Evolutionary conservation across 2,797 vertebrate genomes (phyloP).

Genomic region (Trichosurus vulpecula): DNA sequence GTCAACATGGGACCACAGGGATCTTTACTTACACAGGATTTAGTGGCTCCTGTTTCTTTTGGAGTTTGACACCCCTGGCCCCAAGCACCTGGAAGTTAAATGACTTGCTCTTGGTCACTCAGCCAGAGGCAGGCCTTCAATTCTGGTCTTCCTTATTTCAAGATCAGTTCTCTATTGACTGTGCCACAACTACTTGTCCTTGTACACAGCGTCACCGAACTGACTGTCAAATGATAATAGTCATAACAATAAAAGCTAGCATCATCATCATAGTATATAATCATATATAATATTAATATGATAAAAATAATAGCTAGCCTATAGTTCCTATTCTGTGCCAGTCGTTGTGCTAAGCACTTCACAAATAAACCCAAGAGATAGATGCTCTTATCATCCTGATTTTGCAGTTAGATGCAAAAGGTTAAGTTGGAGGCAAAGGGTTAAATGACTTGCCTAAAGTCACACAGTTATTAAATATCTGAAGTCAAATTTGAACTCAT

Average conservation of each 20-base stretch:
- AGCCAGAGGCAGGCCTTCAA: background rate
- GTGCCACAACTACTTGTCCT: background rate
- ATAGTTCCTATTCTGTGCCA: background rate
- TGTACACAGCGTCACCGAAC: background rate
- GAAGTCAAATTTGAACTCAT: background rate
- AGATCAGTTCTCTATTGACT: background rate
- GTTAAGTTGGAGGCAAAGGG: background rate
- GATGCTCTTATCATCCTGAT: background rate
- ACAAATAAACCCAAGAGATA: background rate
- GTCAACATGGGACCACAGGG: background rate
- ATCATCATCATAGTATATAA: background rate
- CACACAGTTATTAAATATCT: background rate
- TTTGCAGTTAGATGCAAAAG: too few species aligned
- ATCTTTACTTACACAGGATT: background rate
- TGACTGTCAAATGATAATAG: background rate
- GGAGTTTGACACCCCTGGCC: background rate
- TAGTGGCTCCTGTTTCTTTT: background rate
- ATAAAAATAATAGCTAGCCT: background rate
- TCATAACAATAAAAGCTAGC: background rate
- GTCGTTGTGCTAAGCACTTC: background rate
- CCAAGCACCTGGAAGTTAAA: background rate
- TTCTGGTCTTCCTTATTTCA: background rate
- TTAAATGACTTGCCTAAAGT: background rate
- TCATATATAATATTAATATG: background rate
- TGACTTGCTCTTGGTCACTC: background rate